These are phyloP conservation scores for Solea senegalensis DNA, from an alignment of 2,113 vertebrate genomes.

Conservation along the genomic window DNA sequence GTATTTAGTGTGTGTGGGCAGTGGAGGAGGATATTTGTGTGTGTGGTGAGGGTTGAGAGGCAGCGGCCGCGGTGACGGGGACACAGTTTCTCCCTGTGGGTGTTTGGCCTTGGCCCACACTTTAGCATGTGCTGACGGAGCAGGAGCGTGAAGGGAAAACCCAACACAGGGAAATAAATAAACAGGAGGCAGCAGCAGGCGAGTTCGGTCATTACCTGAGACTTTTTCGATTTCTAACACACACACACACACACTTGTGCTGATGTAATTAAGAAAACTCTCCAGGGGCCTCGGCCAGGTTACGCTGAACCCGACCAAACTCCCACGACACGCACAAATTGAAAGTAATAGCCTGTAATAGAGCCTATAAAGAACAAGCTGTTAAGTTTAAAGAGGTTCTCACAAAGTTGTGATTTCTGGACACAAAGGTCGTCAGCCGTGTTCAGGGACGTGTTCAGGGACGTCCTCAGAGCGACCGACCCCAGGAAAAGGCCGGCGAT, in stretches of 20 bases:
- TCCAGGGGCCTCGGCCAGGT: too few species aligned
- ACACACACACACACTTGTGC: background rate
- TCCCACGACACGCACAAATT: too few species aligned
- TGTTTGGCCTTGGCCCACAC: conserved; percentile 58
- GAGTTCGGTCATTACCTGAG: conserved; percentile 16
- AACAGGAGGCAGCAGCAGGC: conserved; percentile 36
- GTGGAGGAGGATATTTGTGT: conserved; percentile 53
- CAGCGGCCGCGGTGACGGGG: conserved; percentile 29
- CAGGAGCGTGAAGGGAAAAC: conserved; percentile 32
- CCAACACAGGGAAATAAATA: conserved; percentile 36
- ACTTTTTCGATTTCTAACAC: background rate
- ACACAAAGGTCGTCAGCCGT: too few species aligned
- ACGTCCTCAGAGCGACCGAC: too few species aligned
- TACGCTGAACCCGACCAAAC: too few species aligned
- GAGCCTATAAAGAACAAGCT: too few species aligned
- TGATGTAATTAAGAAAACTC: background rate
- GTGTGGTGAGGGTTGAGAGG: conserved; percentile 51
- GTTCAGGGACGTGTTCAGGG: too few species aligned
- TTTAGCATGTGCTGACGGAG: conserved; percentile 47
- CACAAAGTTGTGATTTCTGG: too few species aligned
- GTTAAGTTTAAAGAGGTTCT: too few species aligned
- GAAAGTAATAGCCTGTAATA: too few species aligned
- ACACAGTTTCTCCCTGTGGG: conserved; percentile 54
- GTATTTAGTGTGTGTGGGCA: conserved; percentile 33
- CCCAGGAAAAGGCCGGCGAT: too few species aligned